Base-by-base conservation (phyloP, 1,140 invertebrate species). In the Sinella curviseta region DNA sequence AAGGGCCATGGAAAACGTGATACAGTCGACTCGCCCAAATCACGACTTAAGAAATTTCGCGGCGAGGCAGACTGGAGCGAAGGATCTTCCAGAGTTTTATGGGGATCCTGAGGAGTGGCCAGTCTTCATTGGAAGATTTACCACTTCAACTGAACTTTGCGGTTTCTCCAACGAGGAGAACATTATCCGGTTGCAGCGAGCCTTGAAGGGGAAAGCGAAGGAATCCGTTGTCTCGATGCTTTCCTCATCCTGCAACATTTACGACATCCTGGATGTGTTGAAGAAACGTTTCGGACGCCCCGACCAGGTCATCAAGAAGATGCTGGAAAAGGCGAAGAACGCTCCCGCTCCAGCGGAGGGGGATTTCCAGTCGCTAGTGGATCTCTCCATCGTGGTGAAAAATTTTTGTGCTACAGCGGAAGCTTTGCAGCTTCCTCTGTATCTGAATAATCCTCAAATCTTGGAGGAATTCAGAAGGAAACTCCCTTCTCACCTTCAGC, bases 31-130 rank as follows among this genome's bases (percentile, higher is more conserved):
- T 60, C 57, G 3, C 8, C 12, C 57, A 76, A 57, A 17, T 35
- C 1, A 8, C 39, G 36, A 78, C 17, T 35, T 77, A 54, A 77
- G 28, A 34, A 60, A 35, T 0, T 77, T 60, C 48, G 20, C 60
- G n/a, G 57, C 74, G 1, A 36, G 75, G 20, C 79, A 80, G 26
- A 12, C 31, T 12, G 16, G 1, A 16, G 39, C 26, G 24, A 55
- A 28, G 57, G 78, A 75, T 0, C 33, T 79, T 0, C 70, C 78
- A 1, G 3, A n/a, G 1, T 79, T 79, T 24, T 20, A 0, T 0
- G 78, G 73, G 2, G 30, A 78, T 1, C 77, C 78, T 1, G 78
- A 74, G 1, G 73, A 79, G 2, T 79, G 78, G 78, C 78, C 73
- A 3, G 12, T 16, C 24, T 79, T 79, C 34, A 39, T 76, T 16